Base-by-base conservation (phyloP, 2,797 vertebrate species). In the Eremophila alpestris region DNA sequence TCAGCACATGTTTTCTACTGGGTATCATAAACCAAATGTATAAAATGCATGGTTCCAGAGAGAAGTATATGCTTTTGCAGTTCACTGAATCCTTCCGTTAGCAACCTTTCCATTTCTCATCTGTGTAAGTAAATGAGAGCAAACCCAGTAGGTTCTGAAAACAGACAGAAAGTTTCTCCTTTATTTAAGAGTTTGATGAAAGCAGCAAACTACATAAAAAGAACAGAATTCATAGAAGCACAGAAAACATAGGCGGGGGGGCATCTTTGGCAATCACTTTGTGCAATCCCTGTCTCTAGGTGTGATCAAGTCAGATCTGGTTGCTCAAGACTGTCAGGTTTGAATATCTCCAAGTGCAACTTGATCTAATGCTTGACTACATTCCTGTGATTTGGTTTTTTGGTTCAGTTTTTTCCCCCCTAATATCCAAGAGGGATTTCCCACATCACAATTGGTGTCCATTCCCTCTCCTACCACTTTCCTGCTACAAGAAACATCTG, bases 51-150 rank as follows among this genome's bases (percentile, higher is more conserved):
- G 46, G 81, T 71, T 95, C 55, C 68, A 77, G 64, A 95, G 90
- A 83, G 59, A 89, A 92, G 65, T 90, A 83, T 54, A 73, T 74
- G 82, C 83, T 92, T 96, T 96, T 92, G 77, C 81, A 91, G 91
- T 74, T 85, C 86, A 83, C 46, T 55, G 65, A 87, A 78, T 90
- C 29, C 60, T 87, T 96, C 95, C 94, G 90, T 90, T 70, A 95
- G 92, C 59, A 86, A 64, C 46, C 26, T 78, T 93, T 93, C 64
- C 23, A 58, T 51, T 90, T 81, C 52, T 87, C 71, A 83, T 75
- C 69, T 59, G 43, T 86, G 30, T 81, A 83, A 78, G 40, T 30
- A 92, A 91, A 90, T 41, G 59, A 91, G 40, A 77, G 52, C 13
- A 93, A 96, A 75, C 9, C 36, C 46, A 48, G 34, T 24, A 73